Evolutionary conservation across 2,113 vertebrate genomes (phyloP), one percentile per base, ranked within the genome.

Genomic region (Forbesichthys agassizii): DNA sequence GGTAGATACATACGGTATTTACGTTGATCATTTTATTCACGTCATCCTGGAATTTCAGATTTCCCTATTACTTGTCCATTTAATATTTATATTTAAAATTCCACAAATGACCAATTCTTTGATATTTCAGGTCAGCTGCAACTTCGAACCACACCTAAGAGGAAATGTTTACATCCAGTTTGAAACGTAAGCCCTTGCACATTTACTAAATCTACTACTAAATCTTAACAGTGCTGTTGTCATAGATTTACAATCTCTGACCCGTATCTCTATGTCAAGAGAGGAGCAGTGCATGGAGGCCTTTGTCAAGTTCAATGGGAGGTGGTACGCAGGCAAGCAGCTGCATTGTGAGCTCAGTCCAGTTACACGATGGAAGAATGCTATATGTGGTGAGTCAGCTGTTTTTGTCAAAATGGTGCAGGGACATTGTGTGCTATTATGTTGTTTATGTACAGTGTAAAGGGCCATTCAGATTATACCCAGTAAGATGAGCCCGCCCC

Each of bases 101-200:
- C 36, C 4, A 42, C 36, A 42, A 42, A 42, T 5, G 36, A 42
- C 7, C 5, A 42, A 42, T 42, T 64, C 63, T 12, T 9, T 48
- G 9, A 77, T 68, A 71, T 51, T 73, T 66, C 64, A 99, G 98
- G 96, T 99, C 79, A 98, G 97, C 86, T 98, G 98, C 86, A 99
- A 99, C 87, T 93, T 94, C 14, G 97, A 99, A 83, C 96, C 95
- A 64, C 98, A 99, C 66, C 91, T 99, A 74, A 94, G 96, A 89
- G 98, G 98, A 90, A 99, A 99, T 1, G 97, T 98, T 3, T 99
- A 99, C 33, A 87, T 98, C 72, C 98, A 99, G 69, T 99, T 97
- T 81, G 94, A 96, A 48, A 94, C 92, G 97, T 98, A 94, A 96
- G 97, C 91, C 74, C 5, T 66, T 4, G 7, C 16, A 11, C 13